These are phyloP conservation scores for Hirudinaria manillensis DNA, from an alignment of 2,888 invertebrate species.

Conservation along the genomic window DNA sequence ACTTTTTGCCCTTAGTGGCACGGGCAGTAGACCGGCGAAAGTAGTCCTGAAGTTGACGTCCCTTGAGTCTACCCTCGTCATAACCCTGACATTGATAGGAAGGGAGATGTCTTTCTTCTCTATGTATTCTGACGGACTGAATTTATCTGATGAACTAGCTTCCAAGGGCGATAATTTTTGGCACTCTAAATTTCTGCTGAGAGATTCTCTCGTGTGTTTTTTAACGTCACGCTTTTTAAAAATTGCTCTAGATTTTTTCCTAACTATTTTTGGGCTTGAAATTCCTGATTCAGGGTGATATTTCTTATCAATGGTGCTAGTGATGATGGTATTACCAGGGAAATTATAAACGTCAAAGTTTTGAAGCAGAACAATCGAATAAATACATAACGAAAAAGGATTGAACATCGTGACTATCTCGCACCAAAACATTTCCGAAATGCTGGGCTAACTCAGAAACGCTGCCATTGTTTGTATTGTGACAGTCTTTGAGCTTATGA, in stretches of 20 bases:
- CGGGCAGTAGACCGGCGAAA: conserved; percentile 24
- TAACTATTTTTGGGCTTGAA: neutral
- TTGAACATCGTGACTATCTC: too few relatives aligned
- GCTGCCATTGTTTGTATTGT: too few relatives aligned
- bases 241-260: neutral
- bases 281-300: too few relatives aligned
- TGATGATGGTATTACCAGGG: too few relatives aligned
- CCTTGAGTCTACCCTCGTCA: conserved; percentile 10
- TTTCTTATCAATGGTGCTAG: too few relatives aligned
- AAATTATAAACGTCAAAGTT: too few relatives aligned
- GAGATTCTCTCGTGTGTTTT: too few relatives aligned
- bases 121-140: neutral
- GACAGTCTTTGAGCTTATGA: too few relatives aligned
- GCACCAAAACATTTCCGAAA: too few relatives aligned
- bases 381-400: too few relatives aligned
- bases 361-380: too few relatives aligned
- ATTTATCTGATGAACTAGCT: neutral
- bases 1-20: neutral
- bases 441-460: too few relatives aligned
- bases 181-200: neutral
- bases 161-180: neutral
- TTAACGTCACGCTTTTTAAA: conserved; percentile 11
- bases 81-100: conserved; percentile 5
- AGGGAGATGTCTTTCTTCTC: conserved; percentile 19
- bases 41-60: conserved; percentile 17